phyloP scores from a whole-genome alignment of 2,113 vertebrate genomes.

The Corythoichthys haematopterus region DNA sequence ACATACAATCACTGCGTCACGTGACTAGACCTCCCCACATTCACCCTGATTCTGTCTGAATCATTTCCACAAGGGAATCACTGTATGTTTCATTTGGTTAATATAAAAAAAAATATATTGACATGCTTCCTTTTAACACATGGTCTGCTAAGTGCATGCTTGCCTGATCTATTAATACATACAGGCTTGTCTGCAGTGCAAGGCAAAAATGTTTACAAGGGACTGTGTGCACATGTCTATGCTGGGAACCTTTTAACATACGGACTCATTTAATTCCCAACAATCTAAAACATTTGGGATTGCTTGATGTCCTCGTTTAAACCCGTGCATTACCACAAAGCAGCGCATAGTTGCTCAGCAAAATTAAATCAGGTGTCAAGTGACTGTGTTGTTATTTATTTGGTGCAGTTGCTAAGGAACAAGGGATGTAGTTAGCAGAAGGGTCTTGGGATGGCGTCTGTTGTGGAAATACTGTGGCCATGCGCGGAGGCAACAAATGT shows the following conservation, averaged over 20 bases:
- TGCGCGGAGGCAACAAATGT: conserved; percentile 25
- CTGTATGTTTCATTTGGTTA: conserved; percentile 33
- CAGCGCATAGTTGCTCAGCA: conserved; percentile 9
- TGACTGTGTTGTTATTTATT: conserved; percentile 51
- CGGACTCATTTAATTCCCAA: conserved; percentile 1
- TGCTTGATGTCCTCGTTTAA: conserved; percentile 19
- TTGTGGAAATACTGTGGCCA: conserved; percentile 54
- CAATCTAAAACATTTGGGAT: conserved; percentile 16
- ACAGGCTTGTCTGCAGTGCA: conserved; percentile 34
- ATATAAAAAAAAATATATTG: conserved; percentile 43
- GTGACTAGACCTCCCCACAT: conserved; percentile 27
- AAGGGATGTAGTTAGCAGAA: conserved; percentile 41
- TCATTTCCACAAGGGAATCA: conserved; percentile 35
- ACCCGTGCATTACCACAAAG: conserved; percentile 15
- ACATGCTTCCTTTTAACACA: conserved; percentile 41
- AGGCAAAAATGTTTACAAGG: conserved; percentile 44
- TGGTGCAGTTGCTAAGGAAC: conserved; percentile 60
- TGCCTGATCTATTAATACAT: conserved; percentile 21
- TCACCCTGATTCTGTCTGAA: conserved; percentile 21
- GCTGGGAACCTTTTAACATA: conserved; percentile 29
- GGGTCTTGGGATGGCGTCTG: conserved; percentile 43
- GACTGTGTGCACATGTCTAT: neutral
- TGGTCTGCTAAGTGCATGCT: conserved; percentile 1
- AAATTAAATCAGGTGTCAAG: conserved; percentile 28
- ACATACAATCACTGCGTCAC: neutral